A percentile compares a stretch with the other conserved stretches of the same genome.
These are phyloP conservation scores for Ancistrus triradiatus DNA, from an alignment of 2,113 vertebrate species.

Conservation along the genomic window DNA sequence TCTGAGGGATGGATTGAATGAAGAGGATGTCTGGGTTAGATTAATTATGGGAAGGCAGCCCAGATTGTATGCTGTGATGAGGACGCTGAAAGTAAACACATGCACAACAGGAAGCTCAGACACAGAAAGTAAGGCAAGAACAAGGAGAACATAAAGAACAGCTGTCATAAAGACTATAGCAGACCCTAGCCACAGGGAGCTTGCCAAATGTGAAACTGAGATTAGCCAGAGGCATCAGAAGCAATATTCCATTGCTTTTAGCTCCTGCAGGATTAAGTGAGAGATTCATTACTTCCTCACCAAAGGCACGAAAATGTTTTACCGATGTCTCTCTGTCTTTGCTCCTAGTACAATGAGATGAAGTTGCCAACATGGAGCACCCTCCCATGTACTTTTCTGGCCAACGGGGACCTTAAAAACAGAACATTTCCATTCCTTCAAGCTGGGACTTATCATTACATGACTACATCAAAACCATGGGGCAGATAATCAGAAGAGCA, in stretches of 20 bases:
- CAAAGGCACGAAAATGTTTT: not conserved
- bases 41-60: conserved; percentile 25
- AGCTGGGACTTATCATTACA: no score
- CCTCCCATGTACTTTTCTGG: not conserved
- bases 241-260: not conserved
- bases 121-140: conserved; percentile 47
- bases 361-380: not conserved
- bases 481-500: conserved; percentile 25
- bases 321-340: not conserved
- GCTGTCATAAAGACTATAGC: conserved; percentile 27
- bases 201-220: conserved; percentile 5
- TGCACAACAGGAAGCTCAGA: conserved; percentile 41
- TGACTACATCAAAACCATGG: conserved; percentile 4
- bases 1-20: conserved; percentile 17
- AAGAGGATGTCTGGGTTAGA: conserved; percentile 26
- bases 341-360: not conserved
- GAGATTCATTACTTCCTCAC: not conserved
- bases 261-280: not conserved
- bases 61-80: conserved; percentile 17
- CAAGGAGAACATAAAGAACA: conserved; percentile 19
- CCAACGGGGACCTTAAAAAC: conserved; percentile 7
- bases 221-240: not conserved
- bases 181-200: conserved; percentile 15
- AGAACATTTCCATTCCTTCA: not conserved
- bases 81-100: conserved; percentile 39